phyloP scores from a whole-genome alignment of 2,797 vertebrate genomes.

The Scolopax rusticola region DNA sequence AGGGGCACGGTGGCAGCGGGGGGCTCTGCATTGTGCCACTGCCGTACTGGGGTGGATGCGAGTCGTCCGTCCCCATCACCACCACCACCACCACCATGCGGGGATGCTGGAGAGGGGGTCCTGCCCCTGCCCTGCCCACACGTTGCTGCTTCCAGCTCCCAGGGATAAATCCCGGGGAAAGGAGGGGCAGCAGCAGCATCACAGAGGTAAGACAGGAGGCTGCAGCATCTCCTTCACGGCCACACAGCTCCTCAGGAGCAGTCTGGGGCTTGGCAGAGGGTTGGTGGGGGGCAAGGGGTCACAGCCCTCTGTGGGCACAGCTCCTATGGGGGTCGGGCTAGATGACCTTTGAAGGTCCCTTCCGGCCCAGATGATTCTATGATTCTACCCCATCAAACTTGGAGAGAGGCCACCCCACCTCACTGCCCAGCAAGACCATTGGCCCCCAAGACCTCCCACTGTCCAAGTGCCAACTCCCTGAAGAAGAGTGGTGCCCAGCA shows the following conservation, averaged over 20 bases:
- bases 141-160: neutral
- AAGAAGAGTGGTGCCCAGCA: neutral
- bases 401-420: neutral
- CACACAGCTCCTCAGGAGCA: neutral
- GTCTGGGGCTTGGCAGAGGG: neutral
- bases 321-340: neutral
- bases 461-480: neutral
- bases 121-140: neutral
- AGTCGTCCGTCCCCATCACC: neutral
- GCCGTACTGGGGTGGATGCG: neutral
- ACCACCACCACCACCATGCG: accelerated
- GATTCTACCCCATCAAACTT: neutral
- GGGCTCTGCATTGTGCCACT: constrained; percentile 41
- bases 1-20: neutral
- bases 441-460: neutral
- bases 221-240: neutral
- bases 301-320: neutral
- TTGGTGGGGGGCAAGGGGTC: accelerated
- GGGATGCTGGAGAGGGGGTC: neutral
- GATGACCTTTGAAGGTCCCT: too few species aligned
- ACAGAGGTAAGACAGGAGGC: neutral
- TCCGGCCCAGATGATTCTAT: too few species aligned
- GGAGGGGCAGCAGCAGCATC: neutral
- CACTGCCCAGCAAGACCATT: neutral
- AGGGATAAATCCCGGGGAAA: neutral